Evolutionary conservation across 2,797 vertebrate genomes (phyloP), one percentile per base, ranked within the genome.

Genomic region (Cossypha polioptera): DNA sequence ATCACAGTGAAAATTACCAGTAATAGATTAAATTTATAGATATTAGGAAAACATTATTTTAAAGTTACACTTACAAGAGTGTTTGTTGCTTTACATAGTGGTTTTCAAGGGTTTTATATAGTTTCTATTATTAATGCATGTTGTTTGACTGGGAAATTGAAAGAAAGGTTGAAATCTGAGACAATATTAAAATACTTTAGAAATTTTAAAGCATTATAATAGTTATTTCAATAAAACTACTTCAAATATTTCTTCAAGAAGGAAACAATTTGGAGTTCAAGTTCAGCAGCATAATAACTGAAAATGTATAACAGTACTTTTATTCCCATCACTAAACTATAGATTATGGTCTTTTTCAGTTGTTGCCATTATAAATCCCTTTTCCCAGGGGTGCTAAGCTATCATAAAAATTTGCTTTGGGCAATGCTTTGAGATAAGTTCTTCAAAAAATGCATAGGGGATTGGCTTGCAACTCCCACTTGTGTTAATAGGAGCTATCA

Each of bases 251-350:
- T 90, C 92, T 94, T 85, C 94, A 95, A 95, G 94, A 92, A 95
- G 96, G 91, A 96, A 96, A 94, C 93, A 96, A 95, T 96, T 96
- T 95, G 80, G 80, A 94, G 89, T 95, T 95, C 92, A 90, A 92
- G 81, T 92, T 95, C 93, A 96, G 87, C 31, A 4, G 72, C 78
- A 83, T 93, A 96, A 95, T 93, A 95, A 91, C 87, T 72, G 78
- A 88, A 96, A 96, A 93, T 0, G 6, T 87, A 65, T 75, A 93
- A 74, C 78, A 92, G 77, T 86, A 73, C 91, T 88, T 82, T 91
- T 84, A 94, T 90, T 95, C 85, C 73, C 79, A 93, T 90, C 74
- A 88, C 90, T 96, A 90, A 96, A 95, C 63, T 95, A 90, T 92
- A 96, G 92, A 96, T 97, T 95, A 96, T 3, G 66, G 91, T 94